Evolutionary conservation across 2,888 invertebrate species (phyloP), one percentile per base, ranked within the genome.

Genomic region (Drosophila antonietae): DNA sequence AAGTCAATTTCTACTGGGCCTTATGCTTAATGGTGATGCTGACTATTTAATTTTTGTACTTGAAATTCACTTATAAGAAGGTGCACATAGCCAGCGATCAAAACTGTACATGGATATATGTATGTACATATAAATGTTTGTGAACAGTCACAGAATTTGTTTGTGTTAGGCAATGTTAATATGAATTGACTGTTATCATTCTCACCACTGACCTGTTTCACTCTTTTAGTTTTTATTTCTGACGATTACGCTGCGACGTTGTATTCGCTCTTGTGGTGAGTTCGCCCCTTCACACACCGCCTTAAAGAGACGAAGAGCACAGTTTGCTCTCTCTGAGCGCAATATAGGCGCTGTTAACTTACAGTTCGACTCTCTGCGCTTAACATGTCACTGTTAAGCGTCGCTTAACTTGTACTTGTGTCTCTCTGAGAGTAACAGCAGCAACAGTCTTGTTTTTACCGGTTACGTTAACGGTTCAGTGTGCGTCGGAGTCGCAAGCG

Each of bases 381-480:
- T 68, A 78, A 78, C 74, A 74, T 53, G 9, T 14, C 15, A n/a
- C 60, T 77, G 76, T 79, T 73, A 74, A 61, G 43, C 49, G 64
- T 55, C 53, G 58, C 20, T 78, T 67, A 47, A 65, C 58, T 68
- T 68, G 64, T 55, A 68, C 58, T 79, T 59, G 49, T 71, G 47
- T 43, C 53, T 63, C 75, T 70, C 75, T 59, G 67, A 79, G 75
- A 79, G 58, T 67, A 80, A 75, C 58, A 65, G 62, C 68, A 80
- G 76, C 78, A 79, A 77, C 77, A 78, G 78, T 78, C 80, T 78
- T 72, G 63, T 80, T 78, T 80, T 80, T 63, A 68, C 78, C 78
- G 78, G 80, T 68, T 63, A 80, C 65, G 65, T 65, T 63, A 75
- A 52, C 80, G 80, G 80, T 71, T 65, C 58, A 31, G 41, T 53